Evolutionary conservation across 2,888 invertebrate species (phyloP), one percentile per base, ranked within the genome.

Genomic region (Lampropteryx suffumata): DNA sequence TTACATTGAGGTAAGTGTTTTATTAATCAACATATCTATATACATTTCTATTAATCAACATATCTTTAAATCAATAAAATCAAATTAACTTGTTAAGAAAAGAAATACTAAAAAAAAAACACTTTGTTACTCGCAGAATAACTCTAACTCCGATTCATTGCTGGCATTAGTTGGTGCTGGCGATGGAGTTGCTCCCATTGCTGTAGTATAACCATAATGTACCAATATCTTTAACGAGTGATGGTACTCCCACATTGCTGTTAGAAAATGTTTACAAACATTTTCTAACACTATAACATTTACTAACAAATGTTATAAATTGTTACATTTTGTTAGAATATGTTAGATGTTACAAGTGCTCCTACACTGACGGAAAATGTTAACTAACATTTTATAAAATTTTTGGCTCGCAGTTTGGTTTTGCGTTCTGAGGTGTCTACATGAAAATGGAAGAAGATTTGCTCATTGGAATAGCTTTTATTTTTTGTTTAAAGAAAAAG

Each of bases 401-500:
- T 46, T 59, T 47, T 33, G 47, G 44, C 54, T 45, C 55, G 53
- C 57, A 55, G 55, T 61, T 61, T 56, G 56, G 50, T 39, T 57
- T 58, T 13, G 48, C 54, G 14, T 60, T 60, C 50, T 42, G 60
- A 60, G 57, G 45, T 55, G 57, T 59, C 55, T 57, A 60, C 59
- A 59, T 55, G 58, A 55, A 60, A 56, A 57, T 59, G 59, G 57
- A 60, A 57, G 57, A 61, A 39, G 58, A 58, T 56, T 56, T 57
- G 55, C 61, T 55, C 32, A 49, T 55, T 57, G 59, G 53, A 42
- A 50, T 62, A 56, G 56, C 57, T 56, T 62, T 62, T 39, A 59
- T 56, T 59, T 58, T 59, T 56, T 57, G 55, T 59, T 57, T 29
- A 29, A 56, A 56, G 52, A 56, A 56, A 52, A 50, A 47, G 52